Conservation (phyloP, 2,888 invertebrate genomes). For the Sturmia bella region DNA sequence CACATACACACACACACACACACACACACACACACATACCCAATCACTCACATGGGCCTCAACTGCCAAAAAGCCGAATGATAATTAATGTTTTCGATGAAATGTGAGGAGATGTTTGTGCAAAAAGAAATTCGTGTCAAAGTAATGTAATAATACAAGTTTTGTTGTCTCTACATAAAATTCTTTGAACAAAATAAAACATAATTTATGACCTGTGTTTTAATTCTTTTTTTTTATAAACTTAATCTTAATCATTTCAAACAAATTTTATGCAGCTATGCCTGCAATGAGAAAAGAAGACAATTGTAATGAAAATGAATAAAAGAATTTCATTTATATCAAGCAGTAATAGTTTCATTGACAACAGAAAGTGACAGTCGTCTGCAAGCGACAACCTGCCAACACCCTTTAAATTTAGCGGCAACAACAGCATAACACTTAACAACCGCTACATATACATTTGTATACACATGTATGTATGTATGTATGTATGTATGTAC, state of each 20-base stretch:
- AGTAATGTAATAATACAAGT: too few relatives aligned
- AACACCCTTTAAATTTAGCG: constrained; percentile 33
- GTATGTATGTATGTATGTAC: too few relatives aligned
- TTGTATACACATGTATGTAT: too few relatives aligned
- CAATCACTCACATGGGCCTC: not conserved
- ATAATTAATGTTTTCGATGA: constrained; percentile 10
- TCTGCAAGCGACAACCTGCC: constrained; percentile 50
- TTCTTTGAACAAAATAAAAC: too few relatives aligned
- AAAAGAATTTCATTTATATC: constrained; percentile 18
- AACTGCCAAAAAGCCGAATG: constrained; percentile 3
- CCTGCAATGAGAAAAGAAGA: not conserved
- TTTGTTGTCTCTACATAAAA: too few relatives aligned
- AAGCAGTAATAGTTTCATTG: constrained; percentile 14
- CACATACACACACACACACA: not conserved
- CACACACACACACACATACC: not conserved
- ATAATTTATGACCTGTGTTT: too few relatives aligned
- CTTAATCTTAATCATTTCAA: not conserved
- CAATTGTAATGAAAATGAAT: constrained; percentile 1
- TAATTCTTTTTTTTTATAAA: too few relatives aligned
- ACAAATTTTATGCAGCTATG: constrained; percentile 6
- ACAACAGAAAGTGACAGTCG: not conserved
- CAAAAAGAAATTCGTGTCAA: too few relatives aligned
- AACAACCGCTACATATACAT: constrained; percentile 51
- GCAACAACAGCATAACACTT: constrained; percentile 31
- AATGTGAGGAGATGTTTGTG: too few relatives aligned